phyloP scores from a whole-genome alignment of 1,140 invertebrate genomes.

The Drosophila nasuta region DNA sequence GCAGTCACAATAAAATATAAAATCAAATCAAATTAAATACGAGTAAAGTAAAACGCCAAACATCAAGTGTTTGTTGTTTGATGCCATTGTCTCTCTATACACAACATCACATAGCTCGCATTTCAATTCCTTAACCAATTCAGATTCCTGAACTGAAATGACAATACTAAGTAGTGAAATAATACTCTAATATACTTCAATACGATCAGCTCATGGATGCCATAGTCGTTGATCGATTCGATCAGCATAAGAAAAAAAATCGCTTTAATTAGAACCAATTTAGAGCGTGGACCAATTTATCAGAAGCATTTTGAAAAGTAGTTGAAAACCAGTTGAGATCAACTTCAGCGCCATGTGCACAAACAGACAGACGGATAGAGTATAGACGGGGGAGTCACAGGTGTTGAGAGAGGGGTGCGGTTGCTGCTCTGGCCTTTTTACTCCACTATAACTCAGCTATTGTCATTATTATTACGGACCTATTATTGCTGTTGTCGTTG shows the following conservation, averaged over 20 bases:
- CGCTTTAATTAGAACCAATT: conserved; percentile 82
- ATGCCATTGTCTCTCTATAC: conserved; percentile 42
- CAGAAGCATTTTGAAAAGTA: conserved; percentile 82
- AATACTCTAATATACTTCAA: conserved; percentile 22
- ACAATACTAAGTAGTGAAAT: conserved; percentile 49
- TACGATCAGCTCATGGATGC: conserved; percentile 17
- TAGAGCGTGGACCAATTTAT: conserved; percentile 81
- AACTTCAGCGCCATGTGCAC: conserved; percentile 74
- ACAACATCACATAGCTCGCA: conserved; percentile 15
- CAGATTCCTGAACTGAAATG: conserved; percentile 51
- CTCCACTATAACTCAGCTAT: conserved; percentile 66
- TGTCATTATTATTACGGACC: conserved; percentile 59
- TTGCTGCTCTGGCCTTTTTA: conserved; percentile 43
- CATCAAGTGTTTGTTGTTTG: conserved; percentile 78
- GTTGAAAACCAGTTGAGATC: conserved; percentile 81
- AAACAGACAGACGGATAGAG: conserved; percentile 15
- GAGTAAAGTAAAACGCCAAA: conserved; percentile 48
- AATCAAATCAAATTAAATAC: conserved; percentile 25
- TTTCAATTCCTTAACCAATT: conserved; percentile 41
- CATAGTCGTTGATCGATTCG: conserved; percentile 73
- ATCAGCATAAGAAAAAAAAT: conserved; percentile 72
- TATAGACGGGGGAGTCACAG: not conserved
- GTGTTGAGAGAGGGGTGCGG: conserved; percentile 15
- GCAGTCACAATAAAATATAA: conserved; percentile 55
- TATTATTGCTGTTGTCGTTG: conserved; percentile 67